Evolutionary conservation across 30 jellyfish, hydroid and myxozoan genomes (phyloP).

Genomic region (Nemopilema nomurai): DNA sequence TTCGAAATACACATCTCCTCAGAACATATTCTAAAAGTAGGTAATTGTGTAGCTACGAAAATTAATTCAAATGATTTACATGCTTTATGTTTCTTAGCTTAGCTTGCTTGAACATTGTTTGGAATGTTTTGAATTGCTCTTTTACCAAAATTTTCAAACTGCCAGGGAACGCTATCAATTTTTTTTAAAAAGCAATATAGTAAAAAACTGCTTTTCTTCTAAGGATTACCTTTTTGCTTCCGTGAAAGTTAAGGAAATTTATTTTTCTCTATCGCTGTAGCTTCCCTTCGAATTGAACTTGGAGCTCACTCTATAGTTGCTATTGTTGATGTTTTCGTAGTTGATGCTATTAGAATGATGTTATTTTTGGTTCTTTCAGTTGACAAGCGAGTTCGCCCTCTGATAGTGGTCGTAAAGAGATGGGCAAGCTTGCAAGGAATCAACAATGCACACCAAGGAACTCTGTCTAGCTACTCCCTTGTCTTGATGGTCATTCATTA

Average conservation of each 20-base stretch:
- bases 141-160: too few relatives aligned
- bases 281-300: too few relatives aligned
- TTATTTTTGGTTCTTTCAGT: slow-evolving; percentile 73
- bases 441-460: slow-evolving; percentile 94
- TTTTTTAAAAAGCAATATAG: too few relatives aligned
- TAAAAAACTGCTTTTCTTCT: too few relatives aligned
- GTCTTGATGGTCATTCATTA: slow-evolving; percentile 92
- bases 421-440: slow-evolving; percentile 90
- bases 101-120: too few relatives aligned
- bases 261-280: background rate
- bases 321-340: too few relatives aligned
- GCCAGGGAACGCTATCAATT: too few relatives aligned
- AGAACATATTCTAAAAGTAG: slow-evolving; percentile 93
- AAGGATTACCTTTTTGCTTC: too few relatives aligned
- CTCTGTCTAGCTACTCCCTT: slow-evolving; percentile 91
- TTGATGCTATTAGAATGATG: background rate
- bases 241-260: too few relatives aligned
- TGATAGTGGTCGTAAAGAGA: slow-evolving; percentile 67
- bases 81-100: background rate
- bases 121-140: too few relatives aligned
- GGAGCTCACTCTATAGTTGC: too few relatives aligned
- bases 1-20: slow-evolving; percentile 91
- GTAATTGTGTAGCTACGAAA: background rate
- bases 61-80: background rate
- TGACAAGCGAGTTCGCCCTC: slow-evolving; percentile 87